Conservation (phyloP, 2,888 invertebrate species). For the Rhamphomyia laevipes region DNA sequence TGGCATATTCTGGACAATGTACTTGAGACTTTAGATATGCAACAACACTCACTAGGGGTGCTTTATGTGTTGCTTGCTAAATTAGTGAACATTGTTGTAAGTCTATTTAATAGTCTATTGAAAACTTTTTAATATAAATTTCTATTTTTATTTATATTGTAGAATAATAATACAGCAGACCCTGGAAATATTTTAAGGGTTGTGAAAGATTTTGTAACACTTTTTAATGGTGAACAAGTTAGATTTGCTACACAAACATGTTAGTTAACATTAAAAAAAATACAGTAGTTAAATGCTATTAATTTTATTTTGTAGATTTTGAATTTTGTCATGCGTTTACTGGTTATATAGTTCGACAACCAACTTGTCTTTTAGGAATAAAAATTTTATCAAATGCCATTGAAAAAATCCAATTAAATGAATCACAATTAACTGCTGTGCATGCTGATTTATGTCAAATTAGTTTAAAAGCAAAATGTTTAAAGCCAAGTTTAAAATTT, state of each 20-base stretch:
- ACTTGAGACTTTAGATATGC: constrained; percentile 78
- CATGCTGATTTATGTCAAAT: constrained; percentile 90
- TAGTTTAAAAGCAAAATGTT: constrained; percentile 79
- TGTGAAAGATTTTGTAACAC: constrained; percentile 74
- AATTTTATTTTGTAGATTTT: constrained; percentile 51
- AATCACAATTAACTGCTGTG: constrained; percentile 84
- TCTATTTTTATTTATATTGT: constrained; percentile 9
- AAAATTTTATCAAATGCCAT: constrained; percentile 72
- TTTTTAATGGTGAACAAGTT: constrained; percentile 84
- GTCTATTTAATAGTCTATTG: neutral
- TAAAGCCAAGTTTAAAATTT: constrained; percentile 81
- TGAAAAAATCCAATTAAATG: constrained; percentile 73
- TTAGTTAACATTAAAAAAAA: constrained; percentile 45
- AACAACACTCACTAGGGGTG: constrained; percentile 84
- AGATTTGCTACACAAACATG: constrained; percentile 75
- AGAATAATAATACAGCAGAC: constrained; percentile 26
- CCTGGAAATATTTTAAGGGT: constrained; percentile 46
- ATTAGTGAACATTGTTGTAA: constrained; percentile 23
- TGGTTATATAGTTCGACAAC: constrained; percentile 62
- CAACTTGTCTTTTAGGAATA: constrained; percentile 69
- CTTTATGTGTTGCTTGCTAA: constrained; percentile 76
- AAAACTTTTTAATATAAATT: neutral
- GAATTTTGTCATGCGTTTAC: constrained; percentile 80
- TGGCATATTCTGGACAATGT: constrained; percentile 78
- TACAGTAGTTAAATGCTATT: constrained; percentile 2